These are phyloP conservation scores for Epinotia bilunana DNA, from an alignment of 2,888 invertebrate species.

Conservation along the genomic window DNA sequence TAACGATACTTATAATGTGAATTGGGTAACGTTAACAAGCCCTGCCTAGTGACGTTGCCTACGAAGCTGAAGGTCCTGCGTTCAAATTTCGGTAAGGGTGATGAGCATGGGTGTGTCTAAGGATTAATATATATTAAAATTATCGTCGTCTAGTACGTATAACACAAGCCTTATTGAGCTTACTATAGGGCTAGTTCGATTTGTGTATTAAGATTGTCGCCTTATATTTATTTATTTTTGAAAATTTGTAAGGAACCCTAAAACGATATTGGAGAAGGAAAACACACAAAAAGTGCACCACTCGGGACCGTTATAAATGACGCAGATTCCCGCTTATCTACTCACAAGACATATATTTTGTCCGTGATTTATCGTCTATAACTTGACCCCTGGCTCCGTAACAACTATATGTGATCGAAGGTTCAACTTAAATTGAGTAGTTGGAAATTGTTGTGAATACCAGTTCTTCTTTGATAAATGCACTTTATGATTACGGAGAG, in stretches of 20 bases:
- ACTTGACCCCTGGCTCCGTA: background rate
- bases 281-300: conserved; percentile 1
- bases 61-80: too few species aligned
- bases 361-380: background rate
- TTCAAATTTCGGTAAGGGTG: too few species aligned
- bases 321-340: background rate
- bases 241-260: background rate
- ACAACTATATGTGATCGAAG: background rate
- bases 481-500: conserved; percentile 5
- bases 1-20: too few species aligned
- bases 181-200: too few species aligned
- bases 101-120: too few species aligned
- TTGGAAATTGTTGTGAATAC: background rate
- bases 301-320: conserved; percentile 7
- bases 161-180: too few species aligned
- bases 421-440: background rate
- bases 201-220: too few species aligned
- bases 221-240: too few species aligned
- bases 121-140: too few species aligned
- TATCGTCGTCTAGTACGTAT: too few species aligned
- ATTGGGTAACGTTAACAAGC: too few species aligned
- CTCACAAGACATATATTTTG: background rate
- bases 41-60: too few species aligned
- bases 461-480: conserved; percentile 18
- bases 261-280: background rate